Percentiles rank a stretch among this genome's conserved stretches.
These are phyloP conservation scores for Callopanchax toddi DNA, from an alignment of 2,113 vertebrate species.

Conservation along the genomic window DNA sequence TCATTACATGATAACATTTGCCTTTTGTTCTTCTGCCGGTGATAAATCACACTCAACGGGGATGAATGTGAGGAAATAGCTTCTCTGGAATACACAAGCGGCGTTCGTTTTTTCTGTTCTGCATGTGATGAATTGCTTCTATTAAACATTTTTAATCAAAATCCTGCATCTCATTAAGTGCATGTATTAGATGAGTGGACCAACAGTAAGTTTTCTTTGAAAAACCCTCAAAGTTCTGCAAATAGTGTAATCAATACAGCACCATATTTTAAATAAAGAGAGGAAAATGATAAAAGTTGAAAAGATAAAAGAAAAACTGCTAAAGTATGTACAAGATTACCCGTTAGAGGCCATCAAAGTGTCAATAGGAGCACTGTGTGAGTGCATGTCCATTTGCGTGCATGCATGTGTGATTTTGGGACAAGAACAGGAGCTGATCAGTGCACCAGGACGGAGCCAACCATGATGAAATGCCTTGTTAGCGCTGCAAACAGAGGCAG, in stretches of 20 bases:
- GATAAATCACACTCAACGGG: conserved; percentile 47
- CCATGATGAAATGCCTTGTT: conserved; percentile 81
- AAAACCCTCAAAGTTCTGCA: background rate
- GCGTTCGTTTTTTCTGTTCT: background rate
- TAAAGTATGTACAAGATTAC: background rate
- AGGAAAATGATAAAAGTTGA: background rate
- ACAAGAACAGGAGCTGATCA: conserved; percentile 68
- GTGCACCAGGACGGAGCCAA: conserved; percentile 64
- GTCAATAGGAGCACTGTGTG: background rate
- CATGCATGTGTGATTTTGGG: conserved; percentile 37
- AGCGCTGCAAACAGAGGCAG: conserved; percentile 69
- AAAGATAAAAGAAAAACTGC: background rate
- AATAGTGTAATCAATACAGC: background rate
- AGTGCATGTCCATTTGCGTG: conserved; percentile 1
- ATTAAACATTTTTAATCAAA: conserved; percentile 12
- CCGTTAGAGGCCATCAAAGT: background rate
- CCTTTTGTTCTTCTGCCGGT: conserved; percentile 27
- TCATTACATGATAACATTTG: conserved; percentile 42
- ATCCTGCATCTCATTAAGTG: conserved; percentile 17
- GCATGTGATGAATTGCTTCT: conserved; percentile 5
- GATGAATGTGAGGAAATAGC: conserved; percentile 42
- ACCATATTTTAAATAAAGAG: background rate
- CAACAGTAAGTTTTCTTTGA: background rate
- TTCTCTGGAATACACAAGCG: conserved; percentile 1
- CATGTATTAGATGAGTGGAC: background rate